These are phyloP conservation scores for Nibea albiflora DNA, from an alignment of 2,113 vertebrate species.

Conservation along the genomic window DNA sequence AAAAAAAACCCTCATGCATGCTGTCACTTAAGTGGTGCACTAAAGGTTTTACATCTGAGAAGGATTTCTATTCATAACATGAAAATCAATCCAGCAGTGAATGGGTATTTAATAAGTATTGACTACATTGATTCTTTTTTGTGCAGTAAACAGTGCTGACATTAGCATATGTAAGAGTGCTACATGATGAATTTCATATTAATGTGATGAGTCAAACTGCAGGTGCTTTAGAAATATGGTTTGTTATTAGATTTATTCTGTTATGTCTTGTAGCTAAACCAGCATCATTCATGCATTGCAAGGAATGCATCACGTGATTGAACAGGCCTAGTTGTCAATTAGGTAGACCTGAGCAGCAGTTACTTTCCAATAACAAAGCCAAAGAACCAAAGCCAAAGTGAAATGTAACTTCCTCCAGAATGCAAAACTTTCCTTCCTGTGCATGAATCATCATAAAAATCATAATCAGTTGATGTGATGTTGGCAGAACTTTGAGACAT, in stretches of 20 bases:
- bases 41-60: not conserved
- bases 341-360: constrained; percentile 14
- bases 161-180: not conserved
- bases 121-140: constrained; percentile 3
- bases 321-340: constrained; percentile 16
- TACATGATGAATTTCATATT: not conserved
- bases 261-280: not conserved
- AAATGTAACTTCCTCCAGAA: constrained; percentile 45
- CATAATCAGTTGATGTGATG: constrained; percentile 57
- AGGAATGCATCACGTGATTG: constrained; percentile 23
- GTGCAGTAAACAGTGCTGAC: not conserved
- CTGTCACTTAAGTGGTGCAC: not conserved
- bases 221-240: not conserved
- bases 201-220: not conserved
- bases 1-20: not conserved
- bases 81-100: not conserved
- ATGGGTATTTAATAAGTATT: constrained; percentile 13
- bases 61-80: not conserved
- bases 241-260: not conserved
- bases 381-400: constrained; percentile 24
- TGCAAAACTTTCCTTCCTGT: constrained; percentile 18
- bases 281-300: constrained; percentile 3
- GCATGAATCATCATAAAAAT: constrained; percentile 50
- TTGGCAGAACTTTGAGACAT: constrained; percentile 58
- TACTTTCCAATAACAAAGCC: constrained; percentile 38